These are phyloP conservation scores for Branchipolynoe longqiensis DNA, from an alignment of 2,888 invertebrate species.

Conservation along the genomic window DNA sequence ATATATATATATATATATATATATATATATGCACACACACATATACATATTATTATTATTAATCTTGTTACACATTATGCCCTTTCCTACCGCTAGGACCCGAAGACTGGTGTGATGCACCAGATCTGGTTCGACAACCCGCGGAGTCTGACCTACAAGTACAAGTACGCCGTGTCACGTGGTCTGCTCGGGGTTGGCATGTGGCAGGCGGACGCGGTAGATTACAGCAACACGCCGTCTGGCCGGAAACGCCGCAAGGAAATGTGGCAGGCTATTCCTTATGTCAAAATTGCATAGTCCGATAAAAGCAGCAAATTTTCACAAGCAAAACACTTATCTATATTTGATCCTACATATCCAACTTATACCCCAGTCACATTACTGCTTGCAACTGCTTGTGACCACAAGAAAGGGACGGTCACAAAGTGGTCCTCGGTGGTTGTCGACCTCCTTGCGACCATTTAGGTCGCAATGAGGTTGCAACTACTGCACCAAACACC, in stretches of 20 bases:
- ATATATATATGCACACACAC: background rate
- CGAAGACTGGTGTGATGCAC: conserved; percentile 65
- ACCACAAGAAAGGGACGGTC: no score
- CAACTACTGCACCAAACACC: no score
- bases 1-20: background rate
- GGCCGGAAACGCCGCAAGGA: conserved; percentile 67
- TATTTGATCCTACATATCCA: no score
- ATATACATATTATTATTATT: no score
- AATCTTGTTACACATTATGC: background rate
- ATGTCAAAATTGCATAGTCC: no score
- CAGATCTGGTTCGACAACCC: conserved; percentile 81
- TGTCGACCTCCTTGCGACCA: no score
- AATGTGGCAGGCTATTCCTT: conserved; percentile 77
- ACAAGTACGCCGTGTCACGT: conserved; percentile 71
- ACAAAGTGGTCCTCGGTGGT: no score
- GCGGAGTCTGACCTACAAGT: conserved; percentile 78
- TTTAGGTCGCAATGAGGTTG: no score
- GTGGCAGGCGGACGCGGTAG: conserved; percentile 81
- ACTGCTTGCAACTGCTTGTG: no score
- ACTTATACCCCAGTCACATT: no score
- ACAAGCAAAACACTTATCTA: no score
- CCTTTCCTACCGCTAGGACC: background rate
- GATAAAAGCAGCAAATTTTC: no score
- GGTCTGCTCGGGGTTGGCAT: conserved; percentile 81
- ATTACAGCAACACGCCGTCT: conserved; percentile 71